Percentiles rank a stretch among this genome's conserved stretches.
phyloP scores from a whole-genome alignment of 53 echinoderm and acorn worm species.

The Henricia sp. region DNA sequence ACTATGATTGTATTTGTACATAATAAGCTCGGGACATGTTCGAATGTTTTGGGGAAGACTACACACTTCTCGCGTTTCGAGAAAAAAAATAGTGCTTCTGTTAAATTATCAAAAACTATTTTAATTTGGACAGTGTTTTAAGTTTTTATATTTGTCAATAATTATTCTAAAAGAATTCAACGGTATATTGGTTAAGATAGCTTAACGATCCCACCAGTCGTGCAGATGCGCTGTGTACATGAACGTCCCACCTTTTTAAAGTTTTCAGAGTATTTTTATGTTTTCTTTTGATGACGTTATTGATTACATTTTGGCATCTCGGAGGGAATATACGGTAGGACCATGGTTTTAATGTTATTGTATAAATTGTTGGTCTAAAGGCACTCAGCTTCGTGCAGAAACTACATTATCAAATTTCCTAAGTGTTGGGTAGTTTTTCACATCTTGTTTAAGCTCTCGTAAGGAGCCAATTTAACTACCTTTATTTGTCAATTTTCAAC shows the following conservation, averaged over 20 bases:
- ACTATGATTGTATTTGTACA: constrained; percentile 41
- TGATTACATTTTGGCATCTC: constrained; percentile 14
- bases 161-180: constrained; percentile 41
- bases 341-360: neutral
- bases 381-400: neutral
- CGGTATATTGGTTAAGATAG: constrained; percentile 53
- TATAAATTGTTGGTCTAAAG: neutral
- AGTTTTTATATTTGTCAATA: constrained; percentile 47
- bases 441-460: neutral
- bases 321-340: neutral
- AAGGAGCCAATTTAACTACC: constrained; percentile 44
- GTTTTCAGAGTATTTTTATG: constrained; percentile 7
- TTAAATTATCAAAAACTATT: constrained; percentile 56
- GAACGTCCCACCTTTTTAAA: constrained; percentile 46
- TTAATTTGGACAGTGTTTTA: constrained; percentile 53
- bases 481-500: constrained; percentile 56
- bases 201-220: constrained; percentile 42
- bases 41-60: neutral
- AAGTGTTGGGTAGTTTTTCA: neutral
- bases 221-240: constrained; percentile 28
- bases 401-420: neutral
- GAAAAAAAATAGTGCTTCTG: constrained; percentile 46
- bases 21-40: neutral
- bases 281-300: constrained; percentile 27
- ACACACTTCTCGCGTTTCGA: neutral